phyloP scores from a whole-genome alignment of 2,113 vertebrate species.

The Pangasianodon gigas region DNA sequence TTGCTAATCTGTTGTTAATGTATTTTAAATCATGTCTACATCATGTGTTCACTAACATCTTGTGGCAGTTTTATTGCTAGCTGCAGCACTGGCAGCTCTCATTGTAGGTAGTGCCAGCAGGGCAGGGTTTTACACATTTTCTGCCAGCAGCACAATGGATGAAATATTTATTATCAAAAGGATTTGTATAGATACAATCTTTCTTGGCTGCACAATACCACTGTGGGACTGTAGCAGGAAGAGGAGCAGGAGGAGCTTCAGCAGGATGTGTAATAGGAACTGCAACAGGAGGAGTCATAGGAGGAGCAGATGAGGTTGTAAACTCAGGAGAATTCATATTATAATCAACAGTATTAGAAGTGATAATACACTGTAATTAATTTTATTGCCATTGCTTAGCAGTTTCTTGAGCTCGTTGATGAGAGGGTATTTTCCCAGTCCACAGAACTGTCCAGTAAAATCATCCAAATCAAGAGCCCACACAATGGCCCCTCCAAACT shows the following conservation, averaged over 20 bases:
- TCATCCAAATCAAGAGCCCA: constrained; percentile 81
- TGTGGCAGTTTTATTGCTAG: no score
- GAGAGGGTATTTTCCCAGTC: constrained; percentile 73
- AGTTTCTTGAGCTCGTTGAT: constrained; percentile 68
- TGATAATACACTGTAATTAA: not conserved
- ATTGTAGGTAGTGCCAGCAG: constrained; percentile 53
- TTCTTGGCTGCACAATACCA: constrained; percentile 60
- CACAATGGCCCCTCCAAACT: constrained; percentile 77
- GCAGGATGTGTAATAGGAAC: not conserved
- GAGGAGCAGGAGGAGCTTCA: not conserved
- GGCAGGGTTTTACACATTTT: constrained; percentile 57
- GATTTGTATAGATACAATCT: constrained; percentile 61
- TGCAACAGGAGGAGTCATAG: not conserved
- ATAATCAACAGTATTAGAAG: not conserved
- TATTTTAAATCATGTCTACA: no score
- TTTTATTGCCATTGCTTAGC: constrained; percentile 61
- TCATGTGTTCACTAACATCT: no score
- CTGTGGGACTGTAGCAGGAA: not conserved
- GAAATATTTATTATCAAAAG: constrained; percentile 48
- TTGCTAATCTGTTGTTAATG: no score
- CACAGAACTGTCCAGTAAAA: constrained; percentile 76
- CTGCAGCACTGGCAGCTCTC: constrained; percentile 47
- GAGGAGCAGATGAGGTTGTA: not conserved
- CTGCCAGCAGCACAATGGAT: constrained; percentile 61
- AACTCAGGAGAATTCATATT: not conserved